Base-by-base conservation (phyloP, 2,888 invertebrate genomes). In the Argyresthia goedartella region DNA sequence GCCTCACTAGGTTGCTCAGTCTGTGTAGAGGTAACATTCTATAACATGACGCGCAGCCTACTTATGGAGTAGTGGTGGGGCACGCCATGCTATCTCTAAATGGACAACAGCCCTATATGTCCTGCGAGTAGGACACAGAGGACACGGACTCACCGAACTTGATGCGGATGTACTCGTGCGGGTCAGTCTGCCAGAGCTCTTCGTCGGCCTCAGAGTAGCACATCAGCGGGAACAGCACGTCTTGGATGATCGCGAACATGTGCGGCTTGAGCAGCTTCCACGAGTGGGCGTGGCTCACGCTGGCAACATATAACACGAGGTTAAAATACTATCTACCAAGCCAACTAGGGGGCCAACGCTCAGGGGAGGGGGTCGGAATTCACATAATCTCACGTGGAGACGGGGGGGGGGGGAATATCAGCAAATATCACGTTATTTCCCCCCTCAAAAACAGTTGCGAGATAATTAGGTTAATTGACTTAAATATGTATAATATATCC, bases 251-350 rank as follows among this genome's bases (percentile, higher is more conserved):
- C 36, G 93, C 93, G 65, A 93, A 92, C 92, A 98, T 96, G 76
- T 99, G 97, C 7, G 95, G 96, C 77, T 99, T 98, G 65, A 99
- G 89, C 62, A 97, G 91, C 76, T 96, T 97, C 99, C 99, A 99
- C 0, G 97, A 96, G 69, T 93, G 93, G 1, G 96, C 93, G 79
- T 99, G 97, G 60, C 92, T 92, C 16, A 96, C 93, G 75, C 95
- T 92, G 65, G n/a, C n/a, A n/a, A n/a, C 60, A 70, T 55, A 8
- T 49, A 48, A 53, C n/a, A 39, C 8, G 39, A n/a, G 36, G n/a
- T n/a, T n/a, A n/a, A n/a, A n/a, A n/a, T n/a, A n/a, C n/a, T n/a
- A n/a, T n/a, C n/a, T n/a, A n/a, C n/a, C n/a, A n/a, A n/a, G n/a
- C n/a, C n/a, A n/a, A n/a, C n/a, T n/a, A n/a, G n/a, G n/a, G n/a